Evolutionary conservation across 2,888 invertebrate genomes (phyloP).

Genomic region (Dilophus febrilis): DNA sequence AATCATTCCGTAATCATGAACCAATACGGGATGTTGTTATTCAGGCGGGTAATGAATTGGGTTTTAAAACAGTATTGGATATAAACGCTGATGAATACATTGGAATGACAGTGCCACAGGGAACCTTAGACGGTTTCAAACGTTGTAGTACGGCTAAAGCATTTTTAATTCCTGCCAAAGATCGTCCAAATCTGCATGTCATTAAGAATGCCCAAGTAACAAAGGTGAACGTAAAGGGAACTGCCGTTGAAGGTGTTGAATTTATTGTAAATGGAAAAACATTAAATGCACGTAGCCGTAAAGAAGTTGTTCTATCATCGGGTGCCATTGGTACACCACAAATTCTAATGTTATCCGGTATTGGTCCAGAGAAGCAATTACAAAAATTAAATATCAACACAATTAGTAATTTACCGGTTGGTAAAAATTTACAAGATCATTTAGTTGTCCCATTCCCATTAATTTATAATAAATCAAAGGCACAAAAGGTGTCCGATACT

Average conservation of each 20-base stretch:
- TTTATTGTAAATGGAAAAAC: conserved; percentile 1
- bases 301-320: conserved; percentile 6
- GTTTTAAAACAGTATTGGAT: conserved; percentile 2
- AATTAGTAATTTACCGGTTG: conserved; percentile 3
- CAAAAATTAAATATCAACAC: not conserved
- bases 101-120: not conserved
- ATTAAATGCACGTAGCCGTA: not conserved
- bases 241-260: conserved; percentile 1
- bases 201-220: conserved; percentile 17
- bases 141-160: conserved; percentile 15
- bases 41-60: not conserved
- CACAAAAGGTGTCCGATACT: not conserved
- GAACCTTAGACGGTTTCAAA: conserved; percentile 2
- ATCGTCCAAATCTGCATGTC: conserved; percentile 16
- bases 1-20: conserved; percentile 21
- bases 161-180: conserved; percentile 15
- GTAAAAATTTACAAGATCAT: conserved; percentile 7
- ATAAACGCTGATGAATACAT: conserved; percentile 3
- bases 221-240: conserved; percentile 6
- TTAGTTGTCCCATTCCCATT: not conserved
- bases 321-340: conserved; percentile 5
- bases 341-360: conserved; percentile 5
- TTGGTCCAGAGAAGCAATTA: conserved; percentile 5
- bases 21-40: not conserved
- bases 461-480: not conserved